Evolutionary conservation across 2,113 vertebrate genomes (phyloP), one percentile per base, ranked within the genome.

Genomic region (Apteryx owenii): DNA sequence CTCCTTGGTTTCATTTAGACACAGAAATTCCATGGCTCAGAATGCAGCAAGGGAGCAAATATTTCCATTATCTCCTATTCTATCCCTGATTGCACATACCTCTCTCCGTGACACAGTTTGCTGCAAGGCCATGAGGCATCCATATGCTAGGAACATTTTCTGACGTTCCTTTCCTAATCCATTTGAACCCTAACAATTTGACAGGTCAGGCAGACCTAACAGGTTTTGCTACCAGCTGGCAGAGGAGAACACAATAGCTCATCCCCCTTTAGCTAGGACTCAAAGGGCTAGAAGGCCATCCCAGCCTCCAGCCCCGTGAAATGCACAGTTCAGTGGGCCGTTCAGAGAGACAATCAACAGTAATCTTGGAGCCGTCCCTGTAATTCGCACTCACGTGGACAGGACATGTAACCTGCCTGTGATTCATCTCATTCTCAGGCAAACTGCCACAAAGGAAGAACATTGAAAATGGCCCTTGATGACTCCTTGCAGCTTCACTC

Each of bases 151-250:
- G 81, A 96, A 91, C 10, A 70, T 33, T 93, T 94, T 88, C n/a
- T 84, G 48, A 94, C 1, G 38, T 97, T 95, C 96, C 80, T 93
- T 94, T 95, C 83, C 81, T 97, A 97, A 97, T 95, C 95, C 68
- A 2, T 42, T 88, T 95, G 95, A 96, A 96, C 53, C 81, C 81
- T 87, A 93, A 97, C 95, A 95, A 96, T 93, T 86, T 77, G 92
- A 85, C 92, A 97, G 93, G 96, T 93, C 96, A 95, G 77, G 91
- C 97, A 94, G 91, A 97, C 71, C 73, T 94, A 95, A 96, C 85
- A 89, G 95, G 93, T 93, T 97, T 95, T 95, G 58, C 93, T 81
- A 70, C 68, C 89, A 96, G 90, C 85, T 94, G 96, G 68, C 33
- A 31, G 33, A 93, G 68, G 58, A 88, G 66, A 96, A 89, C 60